phyloP scores from a whole-genome alignment of 2,797 vertebrate genomes.

The Alauda arvensis region DNA sequence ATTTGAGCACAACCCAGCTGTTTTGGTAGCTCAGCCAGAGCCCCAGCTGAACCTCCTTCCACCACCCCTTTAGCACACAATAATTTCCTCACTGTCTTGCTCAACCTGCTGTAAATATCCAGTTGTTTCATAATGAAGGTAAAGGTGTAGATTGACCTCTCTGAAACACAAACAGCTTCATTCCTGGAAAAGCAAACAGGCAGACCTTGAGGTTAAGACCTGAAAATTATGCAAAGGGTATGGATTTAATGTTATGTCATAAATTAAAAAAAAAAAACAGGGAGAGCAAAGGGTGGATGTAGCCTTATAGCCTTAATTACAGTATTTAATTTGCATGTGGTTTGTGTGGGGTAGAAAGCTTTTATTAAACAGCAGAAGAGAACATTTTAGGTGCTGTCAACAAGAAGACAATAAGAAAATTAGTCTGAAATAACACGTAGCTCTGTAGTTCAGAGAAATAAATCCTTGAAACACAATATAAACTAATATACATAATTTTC shows the following conservation, averaged over 20 bases:
- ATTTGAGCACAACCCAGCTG: not conserved
- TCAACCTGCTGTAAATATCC: not conserved
- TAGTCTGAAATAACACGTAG: constrained; percentile 5
- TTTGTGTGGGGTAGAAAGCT: not conserved
- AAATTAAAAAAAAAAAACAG: not conserved
- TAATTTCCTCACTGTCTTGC: not conserved
- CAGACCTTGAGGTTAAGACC: not conserved
- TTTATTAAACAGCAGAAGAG: constrained; percentile 8
- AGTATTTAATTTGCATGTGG: not conserved
- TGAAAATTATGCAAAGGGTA: not conserved
- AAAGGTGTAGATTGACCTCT: not conserved
- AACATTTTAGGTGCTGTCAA: constrained; percentile 29
- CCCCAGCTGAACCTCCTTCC: not conserved
- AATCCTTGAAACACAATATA: constrained; percentile 34
- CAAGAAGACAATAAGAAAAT: constrained; percentile 45
- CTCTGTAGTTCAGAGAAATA: constrained; percentile 19
- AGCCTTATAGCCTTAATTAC: not conserved
- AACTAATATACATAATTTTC: constrained; percentile 57
- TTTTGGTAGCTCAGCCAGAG: not conserved
- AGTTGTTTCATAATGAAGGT: not conserved
- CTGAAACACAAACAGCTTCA: not conserved
- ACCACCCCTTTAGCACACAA: not conserved
- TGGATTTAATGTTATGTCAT: not conserved
- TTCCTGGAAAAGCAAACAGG: not conserved
- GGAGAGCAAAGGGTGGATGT: not conserved